These are phyloP conservation scores for Ceyx margarethae DNA, from an alignment of 2,113 vertebrate genomes.

Conservation along the genomic window DNA sequence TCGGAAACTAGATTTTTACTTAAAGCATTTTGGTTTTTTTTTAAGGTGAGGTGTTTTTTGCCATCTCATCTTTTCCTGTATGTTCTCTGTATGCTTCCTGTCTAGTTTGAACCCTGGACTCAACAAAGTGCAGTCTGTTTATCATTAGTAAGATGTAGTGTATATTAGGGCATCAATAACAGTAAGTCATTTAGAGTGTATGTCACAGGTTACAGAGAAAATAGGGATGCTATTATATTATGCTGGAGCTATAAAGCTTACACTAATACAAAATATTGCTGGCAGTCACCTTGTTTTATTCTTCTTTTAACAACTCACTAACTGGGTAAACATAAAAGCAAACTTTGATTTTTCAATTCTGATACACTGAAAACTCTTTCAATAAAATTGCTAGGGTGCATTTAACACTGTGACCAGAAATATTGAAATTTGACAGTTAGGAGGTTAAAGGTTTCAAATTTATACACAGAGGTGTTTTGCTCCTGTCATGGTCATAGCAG, in stretches of 20 bases:
- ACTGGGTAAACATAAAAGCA: constrained; percentile 71
- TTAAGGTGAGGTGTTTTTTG: neutral
- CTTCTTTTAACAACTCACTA: constrained; percentile 72
- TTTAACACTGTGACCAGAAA: constrained; percentile 79
- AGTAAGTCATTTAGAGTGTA: constrained; percentile 13
- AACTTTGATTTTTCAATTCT: constrained; percentile 75
- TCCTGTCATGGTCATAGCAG: constrained; percentile 67
- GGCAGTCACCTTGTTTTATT: constrained; percentile 67
- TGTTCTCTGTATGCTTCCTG: neutral
- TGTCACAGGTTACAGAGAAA: constrained; percentile 52
- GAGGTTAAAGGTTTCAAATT: constrained; percentile 78
- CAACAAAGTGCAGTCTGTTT: neutral
- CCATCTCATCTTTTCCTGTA: neutral
- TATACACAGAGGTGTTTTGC: constrained; percentile 78
- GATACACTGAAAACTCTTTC: constrained; percentile 63
- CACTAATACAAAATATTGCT: constrained; percentile 63
- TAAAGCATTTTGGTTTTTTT: neutral
- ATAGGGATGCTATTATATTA: constrained; percentile 47
- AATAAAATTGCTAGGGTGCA: constrained; percentile 66
- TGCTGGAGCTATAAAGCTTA: constrained; percentile 54
- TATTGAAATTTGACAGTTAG: constrained; percentile 80
- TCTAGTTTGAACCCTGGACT: neutral
- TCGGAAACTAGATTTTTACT: neutral
- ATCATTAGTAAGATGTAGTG: constrained; percentile 27
- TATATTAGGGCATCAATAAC: constrained; percentile 21